phyloP scores from a whole-genome alignment of 2,888 invertebrate species.

The Neria commutata region DNA sequence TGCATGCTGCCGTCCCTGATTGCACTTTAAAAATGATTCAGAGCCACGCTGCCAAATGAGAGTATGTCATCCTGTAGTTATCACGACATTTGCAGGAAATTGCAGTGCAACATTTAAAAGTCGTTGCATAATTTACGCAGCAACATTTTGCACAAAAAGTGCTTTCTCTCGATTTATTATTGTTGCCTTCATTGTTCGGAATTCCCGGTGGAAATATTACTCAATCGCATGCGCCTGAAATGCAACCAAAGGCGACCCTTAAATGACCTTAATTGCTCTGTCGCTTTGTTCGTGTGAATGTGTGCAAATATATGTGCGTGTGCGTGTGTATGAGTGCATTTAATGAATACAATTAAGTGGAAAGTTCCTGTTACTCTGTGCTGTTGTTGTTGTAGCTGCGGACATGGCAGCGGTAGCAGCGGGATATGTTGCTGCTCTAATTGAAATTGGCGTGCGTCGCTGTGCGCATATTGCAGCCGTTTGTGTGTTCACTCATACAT shows the following conservation, averaged over 20 bases:
- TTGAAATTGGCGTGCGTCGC: constrained; percentile 51
- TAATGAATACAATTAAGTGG: constrained; percentile 57
- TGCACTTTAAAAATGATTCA: too few relatives aligned
- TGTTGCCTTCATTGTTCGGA: constrained; percentile 17
- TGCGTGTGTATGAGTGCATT: constrained; percentile 39
- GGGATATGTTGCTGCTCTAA: constrained; percentile 55
- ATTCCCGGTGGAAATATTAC: constrained; percentile 12
- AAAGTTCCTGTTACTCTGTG: constrained; percentile 29
- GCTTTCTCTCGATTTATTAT: constrained; percentile 19
- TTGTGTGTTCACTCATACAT: neutral
- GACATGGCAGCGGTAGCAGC: constrained; percentile 34
- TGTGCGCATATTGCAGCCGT: constrained; percentile 19
- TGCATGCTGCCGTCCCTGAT: too few relatives aligned
- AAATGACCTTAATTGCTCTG: constrained; percentile 48
- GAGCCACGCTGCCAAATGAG: neutral
- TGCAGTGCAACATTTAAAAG: too few relatives aligned
- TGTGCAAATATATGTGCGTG: constrained; percentile 40
- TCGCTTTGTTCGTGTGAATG: constrained; percentile 35
- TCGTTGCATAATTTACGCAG: neutral
- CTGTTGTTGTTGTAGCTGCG: constrained; percentile 33
- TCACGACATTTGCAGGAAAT: neutral
- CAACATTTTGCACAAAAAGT: constrained; percentile 13
- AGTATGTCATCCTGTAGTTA: neutral
- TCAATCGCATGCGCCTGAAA: too few relatives aligned
- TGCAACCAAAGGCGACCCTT: too few relatives aligned